These are phyloP conservation scores for Yponomeuta evonymella DNA, from an alignment of 2,888 invertebrate species.

Conservation along the genomic window DNA sequence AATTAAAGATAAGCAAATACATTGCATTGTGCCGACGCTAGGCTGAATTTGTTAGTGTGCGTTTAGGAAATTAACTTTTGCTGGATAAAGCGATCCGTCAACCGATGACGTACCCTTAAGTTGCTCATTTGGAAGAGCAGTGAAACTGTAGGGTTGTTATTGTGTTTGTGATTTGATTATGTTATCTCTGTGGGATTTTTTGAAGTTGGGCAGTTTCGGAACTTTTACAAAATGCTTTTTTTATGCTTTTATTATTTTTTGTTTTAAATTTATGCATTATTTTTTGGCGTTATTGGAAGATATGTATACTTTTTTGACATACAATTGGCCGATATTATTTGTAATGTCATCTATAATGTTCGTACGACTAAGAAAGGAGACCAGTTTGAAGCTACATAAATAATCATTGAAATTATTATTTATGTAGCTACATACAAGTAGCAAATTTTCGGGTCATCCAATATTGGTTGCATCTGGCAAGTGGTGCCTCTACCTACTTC, in stretches of 20 bases:
- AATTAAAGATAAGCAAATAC: slow-evolving; percentile 77
- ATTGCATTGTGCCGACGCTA: slow-evolving; percentile 51
- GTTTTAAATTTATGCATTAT: background rate
- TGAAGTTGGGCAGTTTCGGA: background rate
- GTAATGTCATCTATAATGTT: no score
- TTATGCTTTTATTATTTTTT: background rate
- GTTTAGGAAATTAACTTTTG: slow-evolving; percentile 31
- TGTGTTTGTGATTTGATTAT: slow-evolving; percentile 2
- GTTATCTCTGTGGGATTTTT: background rate
- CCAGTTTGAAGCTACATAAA: no score
- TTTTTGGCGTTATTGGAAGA: no score
- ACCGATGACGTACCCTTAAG: slow-evolving; percentile 38
- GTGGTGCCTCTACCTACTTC: no score
- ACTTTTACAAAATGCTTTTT: background rate
- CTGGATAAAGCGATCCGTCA: slow-evolving; percentile 22
- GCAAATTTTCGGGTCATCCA: no score
- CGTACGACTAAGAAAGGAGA: no score
- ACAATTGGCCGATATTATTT: no score
- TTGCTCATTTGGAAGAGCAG: slow-evolving; percentile 21
- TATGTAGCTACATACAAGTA: no score
- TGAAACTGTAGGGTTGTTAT: background rate
- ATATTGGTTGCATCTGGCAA: no score
- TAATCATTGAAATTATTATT: no score
- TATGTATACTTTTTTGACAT: no score
- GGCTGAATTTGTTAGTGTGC: slow-evolving; percentile 65